Percentiles rank a stretch among this genome's conserved stretches.
Conservation (phyloP, 2,888 invertebrate genomes). For the Polylopha cassiicola region DNA sequence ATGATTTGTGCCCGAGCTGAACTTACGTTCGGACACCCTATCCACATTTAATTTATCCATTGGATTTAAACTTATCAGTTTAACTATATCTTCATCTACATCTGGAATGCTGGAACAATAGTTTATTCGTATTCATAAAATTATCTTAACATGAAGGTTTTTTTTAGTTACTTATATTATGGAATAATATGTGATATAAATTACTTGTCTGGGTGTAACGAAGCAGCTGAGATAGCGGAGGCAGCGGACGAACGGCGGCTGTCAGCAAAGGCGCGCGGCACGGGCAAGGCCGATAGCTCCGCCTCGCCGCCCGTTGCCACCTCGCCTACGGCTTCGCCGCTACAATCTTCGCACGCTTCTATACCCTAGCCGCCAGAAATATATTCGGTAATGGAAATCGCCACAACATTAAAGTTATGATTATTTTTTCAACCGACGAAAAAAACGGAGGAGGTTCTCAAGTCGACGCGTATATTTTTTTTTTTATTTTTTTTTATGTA, state of each 20-base stretch:
- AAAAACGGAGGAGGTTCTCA: no score
- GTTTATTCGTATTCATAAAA: neutral
- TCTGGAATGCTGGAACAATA: constrained; percentile 68
- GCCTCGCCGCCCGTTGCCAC: constrained; percentile 22
- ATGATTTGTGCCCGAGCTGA: constrained; percentile 53
- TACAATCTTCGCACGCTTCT: constrained; percentile 2
- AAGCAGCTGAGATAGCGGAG: constrained; percentile 64
- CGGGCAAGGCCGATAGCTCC: constrained; percentile 74
- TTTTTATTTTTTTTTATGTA: no score
- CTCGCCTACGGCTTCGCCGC: constrained; percentile 3
- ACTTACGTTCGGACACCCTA: constrained; percentile 43
- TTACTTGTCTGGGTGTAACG: constrained; percentile 66
- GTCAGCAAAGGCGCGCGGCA: constrained; percentile 89
- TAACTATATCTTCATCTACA: constrained; percentile 74
- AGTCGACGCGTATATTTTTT: no score
- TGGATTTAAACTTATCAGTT: constrained; percentile 62
- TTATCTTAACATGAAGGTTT: no score
- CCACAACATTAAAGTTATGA: no score
- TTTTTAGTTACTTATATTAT: no score
- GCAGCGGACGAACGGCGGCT: constrained; percentile 83
- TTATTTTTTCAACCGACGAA: no score
- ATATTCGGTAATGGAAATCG: no score
- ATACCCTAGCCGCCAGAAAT: neutral
- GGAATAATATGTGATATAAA: constrained; percentile 18
- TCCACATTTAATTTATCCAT: constrained; percentile 53